These are phyloP conservation scores for Lepidotrigona ventralis DNA, from an alignment of 1,140 invertebrate species.

Conservation along the genomic window DNA sequence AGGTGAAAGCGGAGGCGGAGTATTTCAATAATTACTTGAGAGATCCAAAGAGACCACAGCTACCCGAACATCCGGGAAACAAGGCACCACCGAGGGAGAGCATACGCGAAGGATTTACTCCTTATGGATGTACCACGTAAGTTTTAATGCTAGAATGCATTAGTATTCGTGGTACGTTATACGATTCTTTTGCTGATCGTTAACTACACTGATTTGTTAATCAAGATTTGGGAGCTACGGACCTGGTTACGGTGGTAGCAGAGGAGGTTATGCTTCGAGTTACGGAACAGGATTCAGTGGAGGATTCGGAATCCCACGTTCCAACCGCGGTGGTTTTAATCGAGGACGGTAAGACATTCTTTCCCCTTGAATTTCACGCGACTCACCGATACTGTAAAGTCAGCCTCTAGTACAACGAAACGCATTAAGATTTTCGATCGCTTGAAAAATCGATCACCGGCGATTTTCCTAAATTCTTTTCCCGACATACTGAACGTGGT, in stretches of 20 bases:
- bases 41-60: slow-evolving; percentile 96
- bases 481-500: slow-evolving; percentile 32
- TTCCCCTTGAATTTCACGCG: not conserved
- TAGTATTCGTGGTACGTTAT: not conserved
- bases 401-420: not conserved
- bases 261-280: slow-evolving; percentile 71
- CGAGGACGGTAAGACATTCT: slow-evolving; percentile 76
- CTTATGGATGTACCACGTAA: slow-evolving; percentile 72
- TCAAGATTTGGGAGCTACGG: slow-evolving; percentile 74
- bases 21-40: slow-evolving; percentile 99
- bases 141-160: not conserved
- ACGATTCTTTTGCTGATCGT: not conserved
- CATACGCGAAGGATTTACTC: slow-evolving; percentile 75
- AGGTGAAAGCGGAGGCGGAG: slow-evolving; percentile 97
- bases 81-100: slow-evolving; percentile 75
- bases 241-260: slow-evolving; percentile 65
- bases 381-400: not conserved
- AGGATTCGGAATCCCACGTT: slow-evolving; percentile 75
- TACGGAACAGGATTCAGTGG: slow-evolving; percentile 78
- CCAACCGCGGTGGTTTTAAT: slow-evolving; percentile 79
- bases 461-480: not conserved
- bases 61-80: slow-evolving; percentile 92
- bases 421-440: not conserved
- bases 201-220: not conserved
- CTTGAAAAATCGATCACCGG: not conserved